Evolutionary conservation across 2,888 invertebrate species (phyloP), one percentile per base, ranked within the genome.

Genomic region (Gandaritis pyraliata): DNA sequence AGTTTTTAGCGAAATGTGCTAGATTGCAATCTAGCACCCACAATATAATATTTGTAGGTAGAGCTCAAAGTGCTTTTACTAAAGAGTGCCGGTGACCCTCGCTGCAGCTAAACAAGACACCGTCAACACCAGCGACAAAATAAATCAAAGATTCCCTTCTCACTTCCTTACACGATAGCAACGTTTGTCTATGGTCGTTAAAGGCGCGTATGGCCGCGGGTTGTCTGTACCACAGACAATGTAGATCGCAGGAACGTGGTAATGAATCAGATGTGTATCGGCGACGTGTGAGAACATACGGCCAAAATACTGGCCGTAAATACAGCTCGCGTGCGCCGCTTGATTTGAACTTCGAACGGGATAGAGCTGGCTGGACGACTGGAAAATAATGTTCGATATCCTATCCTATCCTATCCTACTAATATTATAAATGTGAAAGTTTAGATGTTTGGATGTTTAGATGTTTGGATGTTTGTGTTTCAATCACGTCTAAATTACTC

Each of bases 221-320:
- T n/a, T n/a, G n/a, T 63, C 65, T 60, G 65, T 65, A 66, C 66
- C 66, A 81, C 80, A 83, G 82, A 81, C 81, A 86, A 84, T 84
- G 81, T 85, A 83, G 86, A 86, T 85, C 81, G 78, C 78, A 75
- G 75, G 74, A 74, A 78, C 77, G 81, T 75, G 78, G 90, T 88
- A 90, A 91, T 91, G 91, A 91, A 91, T 91, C 91, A 91, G 91
- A 91, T 91, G 86, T 88, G 89, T 91, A 90, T 90, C 90, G 83
- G 64, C 75, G 89, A 88, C 90, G 90, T 90, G 91, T 90, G 91
- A 87, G 90, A 91, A 90, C 91, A 90, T 87, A 90, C 90, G 90
- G 87, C 90, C 90, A 73, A 92, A 93, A 92, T 92, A 91, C 88
- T 80, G 77, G 83, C 85, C 81, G 89, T 90, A 90, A 91, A 90